A percentile compares a stretch with the other conserved stretches of the same genome.
phyloP scores from a whole-genome alignment of 1,140 invertebrate species.

The Aphaenogaster rudis region DNA sequence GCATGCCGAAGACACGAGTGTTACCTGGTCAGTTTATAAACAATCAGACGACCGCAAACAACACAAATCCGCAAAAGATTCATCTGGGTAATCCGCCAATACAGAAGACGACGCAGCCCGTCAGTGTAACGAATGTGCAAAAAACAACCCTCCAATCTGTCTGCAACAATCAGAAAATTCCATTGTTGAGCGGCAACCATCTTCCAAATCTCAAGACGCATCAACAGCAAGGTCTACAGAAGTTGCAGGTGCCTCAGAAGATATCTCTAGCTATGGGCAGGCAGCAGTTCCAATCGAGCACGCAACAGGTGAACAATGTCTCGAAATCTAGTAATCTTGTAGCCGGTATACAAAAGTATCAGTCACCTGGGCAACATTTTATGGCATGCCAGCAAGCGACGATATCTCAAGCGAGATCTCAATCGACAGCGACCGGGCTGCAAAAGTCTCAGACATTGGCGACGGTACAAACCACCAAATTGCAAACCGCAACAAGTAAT shows the following conservation, averaged over 20 bases:
- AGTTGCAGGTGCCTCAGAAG: slow-evolving; percentile 74
- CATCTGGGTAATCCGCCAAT: slow-evolving; percentile 72
- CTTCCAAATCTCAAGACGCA: slow-evolving; percentile 79
- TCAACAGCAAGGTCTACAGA: slow-evolving; percentile 71
- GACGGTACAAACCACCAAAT: slow-evolving; percentile 66
- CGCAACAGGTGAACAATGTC: slow-evolving; percentile 73
- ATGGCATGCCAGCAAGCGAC: slow-evolving; percentile 56
- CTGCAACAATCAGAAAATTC: slow-evolving; percentile 78
- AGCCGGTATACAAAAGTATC: slow-evolving; percentile 79
- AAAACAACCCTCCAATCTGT: slow-evolving; percentile 65
- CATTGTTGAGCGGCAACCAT: slow-evolving; percentile 47
- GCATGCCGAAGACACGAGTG: slow-evolving; percentile 69
- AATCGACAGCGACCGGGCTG: slow-evolving; percentile 55
- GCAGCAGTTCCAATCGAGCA: slow-evolving; percentile 59
- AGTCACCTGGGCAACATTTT: slow-evolving; percentile 68
- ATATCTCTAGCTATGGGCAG: slow-evolving; percentile 64
- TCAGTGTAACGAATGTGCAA: slow-evolving; percentile 57
- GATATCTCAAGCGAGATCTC: slow-evolving; percentile 68
- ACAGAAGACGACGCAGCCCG: slow-evolving; percentile 71
- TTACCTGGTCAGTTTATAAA: slow-evolving; percentile 73
- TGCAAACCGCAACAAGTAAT: slow-evolving; percentile 79
- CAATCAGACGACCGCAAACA: slow-evolving; percentile 75
- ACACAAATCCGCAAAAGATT: slow-evolving; percentile 75
- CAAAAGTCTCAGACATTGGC: slow-evolving; percentile 79
- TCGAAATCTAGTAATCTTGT: slow-evolving; percentile 83